Evolutionary conservation across 1,140 invertebrate genomes (phyloP), one percentile per base, ranked within the genome.

Genomic region (Mesaphorura yosii): DNA sequence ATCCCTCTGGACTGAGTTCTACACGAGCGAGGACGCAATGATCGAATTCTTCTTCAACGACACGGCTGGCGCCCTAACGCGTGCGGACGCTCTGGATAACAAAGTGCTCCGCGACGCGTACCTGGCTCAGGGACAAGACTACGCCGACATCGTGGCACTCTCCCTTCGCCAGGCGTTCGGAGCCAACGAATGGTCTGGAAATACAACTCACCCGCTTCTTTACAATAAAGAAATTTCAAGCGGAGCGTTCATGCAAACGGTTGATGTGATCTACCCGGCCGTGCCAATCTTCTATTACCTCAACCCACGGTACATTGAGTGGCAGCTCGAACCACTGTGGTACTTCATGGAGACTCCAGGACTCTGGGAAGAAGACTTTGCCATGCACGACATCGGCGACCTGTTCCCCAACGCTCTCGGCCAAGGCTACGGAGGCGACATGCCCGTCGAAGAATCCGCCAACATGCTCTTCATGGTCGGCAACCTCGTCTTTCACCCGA

Each of bases 381-480:
- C 58, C 1, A 47, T 53, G 50, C 58, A 60, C 31, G 58, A 60
- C 41, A 60, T 60, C 28, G 58, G 58, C 23, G 39, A 7, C 19
- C 19, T 40, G 20, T 57, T 34, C 39, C 58, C 58, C 6, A 60
- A 60, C 31, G 58, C 54, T 19, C 46, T 39, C 37, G 58, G 58
- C 2, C 45, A 56, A 22, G 44, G 1, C 4, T 27, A 57, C 34
- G 58, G 54, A 14, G 46, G 6, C 12, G n/a, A 40, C 14, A 29
- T 53, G 58, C 58, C 58, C 3, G 46, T 56, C 7, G 58, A 60
- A 51, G 58, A 60, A 46, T 57, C 58, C 17, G 53, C 54, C n/a
- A 60, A 60, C 42, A 60, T 60, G 58, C 37, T 60, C 22, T 10
- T 57, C 3, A 55, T 60, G 54, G 46, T 60, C 23, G 54, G 17